These are phyloP conservation scores for Lacanobia oleracea DNA, from an alignment of 2,888 invertebrate genomes.

Conservation along the genomic window DNA sequence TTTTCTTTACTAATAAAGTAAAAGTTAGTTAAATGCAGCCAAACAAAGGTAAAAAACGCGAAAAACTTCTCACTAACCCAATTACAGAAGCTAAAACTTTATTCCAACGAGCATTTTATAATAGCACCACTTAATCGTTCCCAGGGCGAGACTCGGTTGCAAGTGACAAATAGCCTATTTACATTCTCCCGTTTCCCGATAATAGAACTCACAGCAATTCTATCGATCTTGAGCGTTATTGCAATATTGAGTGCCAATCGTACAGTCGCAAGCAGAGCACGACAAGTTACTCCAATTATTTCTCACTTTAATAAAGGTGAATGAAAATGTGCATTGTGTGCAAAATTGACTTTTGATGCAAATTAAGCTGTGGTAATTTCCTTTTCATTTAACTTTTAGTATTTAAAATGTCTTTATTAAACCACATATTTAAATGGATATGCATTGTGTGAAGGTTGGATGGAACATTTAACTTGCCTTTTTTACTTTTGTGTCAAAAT, in stretches of 20 bases:
- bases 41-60: conserved; percentile 11
- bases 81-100: conserved; percentile 63
- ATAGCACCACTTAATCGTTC: conserved; percentile 74
- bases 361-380: conserved; percentile 22
- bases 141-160: conserved; percentile 67
- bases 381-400: conserved; percentile 24
- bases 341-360: conserved; percentile 49
- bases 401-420: conserved; percentile 30
- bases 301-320: conserved; percentile 42
- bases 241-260: conserved; percentile 47
- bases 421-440: conserved; percentile 5
- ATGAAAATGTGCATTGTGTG: conserved; percentile 35
- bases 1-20: conserved; percentile 1
- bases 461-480: not conserved
- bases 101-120: conserved; percentile 64
- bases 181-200: conserved; percentile 71
- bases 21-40: not conserved
- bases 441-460: conserved; percentile 30
- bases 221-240: conserved; percentile 68
- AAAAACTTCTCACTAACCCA: conserved; percentile 33
- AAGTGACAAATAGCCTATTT: conserved; percentile 81
- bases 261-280: conserved; percentile 29
- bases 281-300: conserved; percentile 34
- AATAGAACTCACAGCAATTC: conserved; percentile 70
- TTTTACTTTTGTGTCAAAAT: conserved; percentile 22